phyloP scores from a whole-genome alignment of 2,888 invertebrate species.

The Alitta virens region DNA sequence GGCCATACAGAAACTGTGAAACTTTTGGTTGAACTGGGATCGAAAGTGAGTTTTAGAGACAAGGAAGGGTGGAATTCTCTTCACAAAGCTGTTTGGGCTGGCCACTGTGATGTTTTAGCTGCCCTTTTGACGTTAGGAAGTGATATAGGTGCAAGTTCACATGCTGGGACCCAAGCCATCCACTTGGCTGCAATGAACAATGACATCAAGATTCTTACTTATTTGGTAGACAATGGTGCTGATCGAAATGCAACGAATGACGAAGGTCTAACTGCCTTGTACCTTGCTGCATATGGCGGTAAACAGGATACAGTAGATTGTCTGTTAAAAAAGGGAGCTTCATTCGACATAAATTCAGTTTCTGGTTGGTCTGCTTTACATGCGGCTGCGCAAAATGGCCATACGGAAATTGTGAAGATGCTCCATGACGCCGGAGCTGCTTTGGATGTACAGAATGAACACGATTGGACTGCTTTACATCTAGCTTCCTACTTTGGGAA shows the following conservation, averaged over 20 bases:
- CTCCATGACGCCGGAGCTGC: constrained; percentile 19
- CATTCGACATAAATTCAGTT: neutral
- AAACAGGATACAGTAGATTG: neutral
- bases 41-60: constrained; percentile 1
- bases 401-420: constrained; percentile 15
- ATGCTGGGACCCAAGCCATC: neutral
- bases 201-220: neutral
- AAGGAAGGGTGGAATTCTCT: constrained; percentile 14
- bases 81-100: constrained; percentile 18
- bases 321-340: constrained; percentile 2
- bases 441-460: neutral
- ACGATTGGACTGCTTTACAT: constrained; percentile 14
- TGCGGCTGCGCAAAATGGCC: constrained; percentile 18
- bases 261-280: constrained; percentile 9
- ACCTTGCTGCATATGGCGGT: constrained; percentile 7
- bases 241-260: constrained; percentile 7
- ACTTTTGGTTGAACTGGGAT: constrained; percentile 4
- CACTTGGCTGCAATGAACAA: constrained; percentile 7
- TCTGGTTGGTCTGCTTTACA: constrained; percentile 13
- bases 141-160: constrained; percentile 3
- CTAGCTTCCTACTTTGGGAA: constrained; percentile 10
- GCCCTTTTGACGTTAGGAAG: constrained; percentile 5
- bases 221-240: neutral
- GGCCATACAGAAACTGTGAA: constrained; percentile 4
- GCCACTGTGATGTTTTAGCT: neutral